Conservation (phyloP, 2,113 vertebrate genomes). For the Chionodraco myersi region DNA sequence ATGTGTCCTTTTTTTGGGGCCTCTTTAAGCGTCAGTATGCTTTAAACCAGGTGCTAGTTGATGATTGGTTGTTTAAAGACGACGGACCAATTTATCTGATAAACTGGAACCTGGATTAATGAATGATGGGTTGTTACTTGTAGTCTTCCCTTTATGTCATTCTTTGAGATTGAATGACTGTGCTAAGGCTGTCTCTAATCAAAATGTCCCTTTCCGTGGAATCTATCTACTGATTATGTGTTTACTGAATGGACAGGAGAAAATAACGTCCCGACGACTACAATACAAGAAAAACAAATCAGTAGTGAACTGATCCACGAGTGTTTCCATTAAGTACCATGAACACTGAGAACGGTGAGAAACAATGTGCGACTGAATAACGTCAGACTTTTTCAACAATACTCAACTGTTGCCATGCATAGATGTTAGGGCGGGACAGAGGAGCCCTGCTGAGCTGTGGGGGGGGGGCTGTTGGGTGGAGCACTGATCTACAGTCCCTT, state of each 20-base stretch:
- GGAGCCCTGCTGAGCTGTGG: neutral
- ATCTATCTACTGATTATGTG: neutral
- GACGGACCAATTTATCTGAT: neutral
- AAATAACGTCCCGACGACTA: neutral
- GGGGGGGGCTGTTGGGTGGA: neutral
- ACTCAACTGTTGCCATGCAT: conserved; percentile 42
- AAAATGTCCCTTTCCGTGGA: conserved; percentile 9
- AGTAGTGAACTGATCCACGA: neutral
- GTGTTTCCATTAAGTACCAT: neutral
- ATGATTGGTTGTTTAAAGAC: too few species aligned
- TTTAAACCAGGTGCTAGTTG: neutral
- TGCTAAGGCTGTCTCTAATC: neutral
- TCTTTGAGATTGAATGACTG: conserved; percentile 4
- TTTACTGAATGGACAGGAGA: neutral
- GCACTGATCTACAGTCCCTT: neutral
- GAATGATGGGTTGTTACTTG: neutral
- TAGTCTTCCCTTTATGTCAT: conserved; percentile 17
- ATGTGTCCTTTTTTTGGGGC: too few species aligned
- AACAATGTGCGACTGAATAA: neutral
- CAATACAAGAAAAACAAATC: neutral
- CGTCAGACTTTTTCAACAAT: conserved; percentile 32
- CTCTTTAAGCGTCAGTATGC: neutral
- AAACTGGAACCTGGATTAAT: neutral
- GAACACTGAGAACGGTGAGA: neutral
- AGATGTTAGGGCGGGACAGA: conserved; percentile 50